Conservation (phyloP, 2,113 vertebrate species). For the Oenanthe melanoleuca region DNA sequence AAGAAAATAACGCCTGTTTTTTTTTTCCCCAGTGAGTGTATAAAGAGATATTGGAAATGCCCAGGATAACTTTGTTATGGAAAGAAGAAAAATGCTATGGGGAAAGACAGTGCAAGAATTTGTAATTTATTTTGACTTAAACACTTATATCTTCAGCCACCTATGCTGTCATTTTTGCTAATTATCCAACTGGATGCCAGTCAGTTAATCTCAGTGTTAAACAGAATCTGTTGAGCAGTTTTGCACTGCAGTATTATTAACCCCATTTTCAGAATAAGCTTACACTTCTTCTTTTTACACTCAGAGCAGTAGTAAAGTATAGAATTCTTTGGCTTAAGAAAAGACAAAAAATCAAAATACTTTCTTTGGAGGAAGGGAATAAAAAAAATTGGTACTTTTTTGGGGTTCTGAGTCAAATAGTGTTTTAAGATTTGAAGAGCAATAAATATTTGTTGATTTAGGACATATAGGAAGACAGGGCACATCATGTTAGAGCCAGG, state of each 20-base stretch:
- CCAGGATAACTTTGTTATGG: not conserved
- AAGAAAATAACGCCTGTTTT: not conserved
- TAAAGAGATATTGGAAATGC: not conserved
- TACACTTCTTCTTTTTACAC: not conserved
- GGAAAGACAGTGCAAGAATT: not conserved
- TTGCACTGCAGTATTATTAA: not conserved
- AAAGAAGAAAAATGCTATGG: not conserved
- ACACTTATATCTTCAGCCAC: not conserved
- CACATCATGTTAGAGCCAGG: slow-evolving; percentile 10
- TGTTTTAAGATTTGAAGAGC: not conserved
- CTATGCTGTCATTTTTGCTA: not conserved
- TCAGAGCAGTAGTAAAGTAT: not conserved
- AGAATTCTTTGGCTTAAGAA: not conserved
- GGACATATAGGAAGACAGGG: not conserved
- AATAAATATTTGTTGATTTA: not conserved
- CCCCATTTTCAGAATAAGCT: not conserved
- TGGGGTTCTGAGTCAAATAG: not conserved
- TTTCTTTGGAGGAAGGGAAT: not conserved
- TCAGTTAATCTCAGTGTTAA: not conserved
- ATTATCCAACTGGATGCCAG: not conserved
- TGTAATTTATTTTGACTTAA: not conserved
- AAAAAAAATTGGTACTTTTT: not conserved
- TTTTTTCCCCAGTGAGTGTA: not conserved
- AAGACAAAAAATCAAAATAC: not conserved
- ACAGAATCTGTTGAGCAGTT: not conserved